Base-by-base conservation (phyloP, 1,140 invertebrate species). In the Paralvinella palmiformis region DNA sequence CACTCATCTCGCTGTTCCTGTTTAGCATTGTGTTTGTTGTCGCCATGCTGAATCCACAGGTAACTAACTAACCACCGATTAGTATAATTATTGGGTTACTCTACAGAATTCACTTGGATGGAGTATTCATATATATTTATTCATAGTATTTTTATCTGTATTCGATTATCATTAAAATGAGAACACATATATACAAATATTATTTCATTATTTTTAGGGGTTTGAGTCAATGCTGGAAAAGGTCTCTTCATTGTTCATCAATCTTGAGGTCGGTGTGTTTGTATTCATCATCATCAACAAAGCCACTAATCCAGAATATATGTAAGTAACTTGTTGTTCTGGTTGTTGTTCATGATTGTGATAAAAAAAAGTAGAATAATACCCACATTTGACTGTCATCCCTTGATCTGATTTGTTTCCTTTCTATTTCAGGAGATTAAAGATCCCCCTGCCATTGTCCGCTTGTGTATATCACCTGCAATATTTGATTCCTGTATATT, bases 191-290 rank as follows among this genome's bases (percentile, higher is more conserved):
- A 10, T n/a, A 10, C 10, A 41, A 10, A 41, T n/a, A 41, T 10
- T 41, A 56, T 33, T 33, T 1, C 61, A 50, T 55, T 62, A 13
- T 53, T 60, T 64, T 10, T 66, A 75, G 72, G 74, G 74, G 1
- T 75, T 75, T 66, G 66, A 72, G n/a, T 65, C 69, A 36, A 75
- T 74, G 57, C 59, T 75, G 56, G 74, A 75, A 52, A 75, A 74
- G 58, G 67, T 71, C 55, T 72, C 72, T 2, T 75, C 74, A 5
- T 66, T 74, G 5, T 69, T 70, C n/a, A 61, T 75, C 31, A 75
- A 75, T 64, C 44, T 67, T 2, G 70, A 75, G 62, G 72, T 68
- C 6, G 74, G 71, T 1, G 32, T 74, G 17, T 75, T 74, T 45
- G 44, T 73, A 24, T 74, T 72, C 52, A 57, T 75, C 2, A 75